Evolutionary conservation across 53 echinoderm and acorn worm genomes (phyloP), one percentile per base, ranked within the genome.

Genomic region (Paelopatides confundens): DNA sequence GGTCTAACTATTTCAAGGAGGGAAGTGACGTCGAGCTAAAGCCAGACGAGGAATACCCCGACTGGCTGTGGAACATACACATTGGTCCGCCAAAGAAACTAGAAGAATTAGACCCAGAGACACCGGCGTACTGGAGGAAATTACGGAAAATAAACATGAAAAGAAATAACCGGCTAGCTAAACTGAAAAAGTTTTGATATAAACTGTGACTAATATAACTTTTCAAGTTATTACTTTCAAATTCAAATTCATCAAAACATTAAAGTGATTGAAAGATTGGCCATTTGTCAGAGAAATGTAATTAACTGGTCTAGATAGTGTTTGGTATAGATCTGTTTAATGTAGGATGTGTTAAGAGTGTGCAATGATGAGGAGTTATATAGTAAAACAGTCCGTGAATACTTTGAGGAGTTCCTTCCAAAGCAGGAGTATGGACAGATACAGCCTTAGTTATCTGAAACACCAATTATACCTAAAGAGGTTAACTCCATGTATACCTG

Each of bases 51-150:
- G 95, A 95, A 63, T 98, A 98, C 82, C 98, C 98, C 18, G 94
- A 98, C 71, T 98, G 98, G 98, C 77, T 98, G 13, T 98, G 98
- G 98, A 84, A 82, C 11, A 49, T 98, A 29, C 92, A 95, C 85
- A 89, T 86, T 10, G 98, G 98, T 65, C 92, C 94, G 46, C 89
- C 95, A 2, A 47, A 69, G 39, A 62, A 66, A 35, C 74, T 93
- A 21, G 85, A 98, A 14, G 98, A 98, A 26, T 34, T 95, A 70
- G 90, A 93, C 17, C 87, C 78, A 70, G 92, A 95, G 15, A 89
- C 98, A 1, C 90, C 90, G 7, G 82, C 95, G 66, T 98, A 98
- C 90, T 98, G 98, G 98, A 88, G 93, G 29, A 90, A 88, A 71
- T 62, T 98, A 4, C 77, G 94, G 21, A 91, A 95, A 71, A 82